Evolutionary conservation across 1,140 invertebrate species (phyloP), one percentile per base, ranked within the genome.

Genomic region (Batillaria attramentaria): DNA sequence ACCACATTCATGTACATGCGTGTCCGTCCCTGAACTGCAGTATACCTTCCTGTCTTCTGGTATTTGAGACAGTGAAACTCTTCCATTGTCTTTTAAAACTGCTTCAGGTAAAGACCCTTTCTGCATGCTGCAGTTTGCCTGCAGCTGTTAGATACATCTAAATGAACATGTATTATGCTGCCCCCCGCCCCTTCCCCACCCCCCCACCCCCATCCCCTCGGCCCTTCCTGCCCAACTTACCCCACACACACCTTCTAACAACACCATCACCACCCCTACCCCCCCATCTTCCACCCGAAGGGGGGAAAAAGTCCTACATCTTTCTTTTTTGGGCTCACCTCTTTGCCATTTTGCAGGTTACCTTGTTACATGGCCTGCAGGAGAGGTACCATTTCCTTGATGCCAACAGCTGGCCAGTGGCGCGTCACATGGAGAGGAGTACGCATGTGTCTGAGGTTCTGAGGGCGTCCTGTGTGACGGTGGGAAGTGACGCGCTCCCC

Each of bases 391-490:
- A 82, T 66, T 91, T 90, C 79, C 60, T 90, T 13, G 90, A 90
- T 72, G 78, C 80, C n/a, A 90, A 91, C 78, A 83, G 82, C 18
- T 91, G 89, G 89, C 91, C 91, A 73, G 85, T 91, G n/a, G 85
- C 83, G 60, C 31, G 57, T 8, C 74, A 79, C n/a, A 89, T 90
- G 74, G 91, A 91, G 78, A 31, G 73, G 33, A 50, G 79, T 20
- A 81, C 89, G 72, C 82, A 81, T 31, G 84, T 91, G 0, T 39
- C 85, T 33, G 91, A 91, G 77, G 83, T 90, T 46, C 42, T 90
- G 39, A 78, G 83, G 72, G 84, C 84, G 31, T 84, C 86, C 54
- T 85, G 81, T 77, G 72, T 87, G 16, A 72, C 20, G 35, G 79
- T 84, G 16, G 74, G 77, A 46, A 42, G 72, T 54, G 81, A 82